phyloP scores from a whole-genome alignment of 2,113 vertebrate genomes.

The Gallinago media region DNA sequence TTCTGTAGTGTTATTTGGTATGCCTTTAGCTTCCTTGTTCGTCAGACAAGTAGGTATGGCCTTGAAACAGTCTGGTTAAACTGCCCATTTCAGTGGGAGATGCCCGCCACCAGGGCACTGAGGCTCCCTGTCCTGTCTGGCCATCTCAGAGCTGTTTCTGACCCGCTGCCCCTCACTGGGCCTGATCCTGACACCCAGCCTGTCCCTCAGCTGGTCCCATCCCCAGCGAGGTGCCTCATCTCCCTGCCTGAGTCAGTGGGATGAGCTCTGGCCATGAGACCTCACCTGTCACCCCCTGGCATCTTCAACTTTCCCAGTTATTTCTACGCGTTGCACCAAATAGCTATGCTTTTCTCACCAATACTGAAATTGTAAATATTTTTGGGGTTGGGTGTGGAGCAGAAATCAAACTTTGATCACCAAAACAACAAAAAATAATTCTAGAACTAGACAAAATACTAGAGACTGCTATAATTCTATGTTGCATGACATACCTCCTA shows the following conservation, averaged over 20 bases:
- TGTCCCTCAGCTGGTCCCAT: too few relatives aligned
- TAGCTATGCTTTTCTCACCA: not conserved
- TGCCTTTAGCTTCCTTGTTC: not conserved
- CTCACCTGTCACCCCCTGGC: not conserved
- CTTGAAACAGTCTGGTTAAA: not conserved
- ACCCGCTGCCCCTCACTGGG: too few relatives aligned
- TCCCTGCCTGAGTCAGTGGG: not conserved
- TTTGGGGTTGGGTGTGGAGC: not conserved
- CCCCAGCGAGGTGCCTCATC: not conserved
- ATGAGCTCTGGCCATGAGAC: not conserved
- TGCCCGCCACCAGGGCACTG: fast-evolving
- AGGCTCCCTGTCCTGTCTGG: not conserved
- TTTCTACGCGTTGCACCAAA: not conserved
- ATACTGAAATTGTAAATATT: fast-evolving
- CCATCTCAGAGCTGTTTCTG: not conserved
- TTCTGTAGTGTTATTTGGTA: not conserved
- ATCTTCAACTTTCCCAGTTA: not conserved
- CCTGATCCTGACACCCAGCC: not conserved
- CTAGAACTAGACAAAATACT: not conserved
- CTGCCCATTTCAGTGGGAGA: not conserved
- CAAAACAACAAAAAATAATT: not conserved
- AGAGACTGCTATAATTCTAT: not conserved
- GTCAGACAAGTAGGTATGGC: not conserved
- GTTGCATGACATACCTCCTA: not conserved
- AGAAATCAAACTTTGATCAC: not conserved